Base-by-base conservation (phyloP, 1,140 invertebrate genomes). In the Papilio polyxenes region DNA sequence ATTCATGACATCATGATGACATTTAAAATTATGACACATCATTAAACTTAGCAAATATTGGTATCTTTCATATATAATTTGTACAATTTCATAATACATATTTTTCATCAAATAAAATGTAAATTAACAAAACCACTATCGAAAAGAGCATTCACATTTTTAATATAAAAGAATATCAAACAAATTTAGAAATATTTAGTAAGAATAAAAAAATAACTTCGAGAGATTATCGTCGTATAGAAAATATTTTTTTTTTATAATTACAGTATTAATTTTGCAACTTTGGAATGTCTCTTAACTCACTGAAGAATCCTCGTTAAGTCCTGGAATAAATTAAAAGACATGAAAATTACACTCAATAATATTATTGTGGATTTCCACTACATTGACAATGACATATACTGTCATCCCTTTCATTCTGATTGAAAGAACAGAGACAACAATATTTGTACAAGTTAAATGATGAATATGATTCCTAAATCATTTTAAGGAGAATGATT, bases 251-350 rank as follows among this genome's bases (percentile, higher is more conserved):
- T 87, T 82, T 84, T 82, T 75, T 82, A 82, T 85, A 85, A 83
- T 82, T 82, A 75, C 83, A 69, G 83, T 87, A 83, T 85, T 85
- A 85, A 85, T 86, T 86, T 80, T 84, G 82, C 82, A 84, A 87
- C 86, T 91, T 91, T 92, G 91, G 91, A 93, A 92, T 93, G 92
- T 92, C 83, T 85, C 82, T 87, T 84, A 89, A 92, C 59, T 80
- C 89, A 93, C 88, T 93, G 92, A 44, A 92, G 88, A 81, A 93
- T 93, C 85, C 92, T 89, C 83, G 89, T 86, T 85, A 93, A 80
- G 82, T 93, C 92, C 92, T 93, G 89, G 78, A 91, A 59, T 91
- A 82, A 80, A 83, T 85, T 83, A 37, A 82, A 82, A 4, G 81
- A 53, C 5, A 51, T 51, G 20, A n/a, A 59, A 20, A 59, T 9